These are phyloP conservation scores for Diabrotica undecimpunctata DNA, from an alignment of 1,140 invertebrate genomes.

Conservation along the genomic window DNA sequence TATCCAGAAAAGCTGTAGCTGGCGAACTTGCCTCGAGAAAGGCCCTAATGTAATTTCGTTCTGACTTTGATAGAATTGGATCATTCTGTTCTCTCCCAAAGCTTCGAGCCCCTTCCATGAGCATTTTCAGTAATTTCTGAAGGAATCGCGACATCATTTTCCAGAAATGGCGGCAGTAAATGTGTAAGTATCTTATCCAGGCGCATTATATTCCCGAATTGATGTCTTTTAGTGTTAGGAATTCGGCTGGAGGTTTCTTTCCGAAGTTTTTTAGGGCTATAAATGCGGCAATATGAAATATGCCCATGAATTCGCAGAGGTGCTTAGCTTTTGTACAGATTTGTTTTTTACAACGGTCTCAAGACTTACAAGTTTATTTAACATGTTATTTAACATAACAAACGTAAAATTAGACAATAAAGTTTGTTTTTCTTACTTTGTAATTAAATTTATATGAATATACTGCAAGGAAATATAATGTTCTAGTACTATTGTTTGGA, in stretches of 20 bases:
- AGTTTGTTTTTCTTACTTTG: too few relatives aligned
- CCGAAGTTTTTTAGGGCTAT: neutral
- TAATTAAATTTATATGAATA: too few relatives aligned
- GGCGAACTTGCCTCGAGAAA: neutral
- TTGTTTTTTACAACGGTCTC: too few relatives aligned
- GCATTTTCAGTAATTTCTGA: slow-evolving; percentile 17
- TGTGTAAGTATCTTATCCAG: slow-evolving; percentile 13
- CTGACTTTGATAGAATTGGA: slow-evolving; percentile 17
- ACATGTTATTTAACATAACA: too few relatives aligned
- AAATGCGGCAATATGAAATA: slow-evolving; percentile 3
- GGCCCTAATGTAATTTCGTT: slow-evolving; percentile 11
- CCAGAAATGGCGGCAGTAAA: slow-evolving; percentile 11
- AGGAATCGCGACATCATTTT: slow-evolving; percentile 16
- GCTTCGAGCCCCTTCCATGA: slow-evolving; percentile 9
- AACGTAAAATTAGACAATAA: too few relatives aligned
- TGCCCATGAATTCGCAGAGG: neutral
- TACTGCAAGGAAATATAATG: too few relatives aligned
- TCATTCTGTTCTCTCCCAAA: slow-evolving; percentile 12
- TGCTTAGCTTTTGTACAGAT: neutral
- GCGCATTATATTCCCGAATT: slow-evolving; percentile 14
- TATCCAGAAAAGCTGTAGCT: slow-evolving; percentile 5
- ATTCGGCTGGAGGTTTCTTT: neutral
- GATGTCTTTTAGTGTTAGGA: slow-evolving; percentile 6
- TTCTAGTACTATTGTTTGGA: too few relatives aligned
- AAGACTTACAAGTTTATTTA: too few relatives aligned